A percentile compares a stretch with the other conserved stretches of the same genome.
Conservation (phyloP, 2,888 invertebrate genomes). For the Ectobius pallidus region DNA sequence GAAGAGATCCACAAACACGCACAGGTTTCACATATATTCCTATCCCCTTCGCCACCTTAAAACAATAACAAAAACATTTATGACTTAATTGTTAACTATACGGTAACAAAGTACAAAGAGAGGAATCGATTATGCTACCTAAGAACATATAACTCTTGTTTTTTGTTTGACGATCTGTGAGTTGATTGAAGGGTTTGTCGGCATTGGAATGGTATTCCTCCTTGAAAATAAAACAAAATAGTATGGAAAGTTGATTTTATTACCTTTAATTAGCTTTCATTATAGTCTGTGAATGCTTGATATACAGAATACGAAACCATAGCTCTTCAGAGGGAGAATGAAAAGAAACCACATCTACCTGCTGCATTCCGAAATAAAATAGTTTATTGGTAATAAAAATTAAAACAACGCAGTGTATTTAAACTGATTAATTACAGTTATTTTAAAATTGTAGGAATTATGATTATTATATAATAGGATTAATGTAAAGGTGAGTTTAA, state of each 20-base stretch:
- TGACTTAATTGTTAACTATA: conserved; percentile 22
- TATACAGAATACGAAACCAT: no score
- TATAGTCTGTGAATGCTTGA: no score
- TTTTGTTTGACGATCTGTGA: not conserved
- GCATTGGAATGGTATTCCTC: not conserved
- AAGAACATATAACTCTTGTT: not conserved
- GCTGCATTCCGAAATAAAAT: no score
- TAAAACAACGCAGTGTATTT: no score
- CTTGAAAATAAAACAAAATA: not conserved
- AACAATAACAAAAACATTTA: conserved; percentile 12
- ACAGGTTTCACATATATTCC: not conserved
- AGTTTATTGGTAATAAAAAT: no score
- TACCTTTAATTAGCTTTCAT: conserved; percentile 8
- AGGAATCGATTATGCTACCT: conserved; percentile 3
- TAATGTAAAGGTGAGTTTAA: no score
- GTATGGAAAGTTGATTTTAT: not conserved
- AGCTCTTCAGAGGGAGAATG: no score
- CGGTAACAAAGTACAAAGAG: conserved; percentile 10
- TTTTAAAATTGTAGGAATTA: no score
- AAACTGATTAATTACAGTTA: no score
- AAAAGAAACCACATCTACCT: no score
- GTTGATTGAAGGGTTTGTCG: conserved; percentile 22
- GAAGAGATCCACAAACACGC: not conserved
- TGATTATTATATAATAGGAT: no score
- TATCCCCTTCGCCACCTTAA: not conserved